These are phyloP conservation scores for Myotis yumanensis DNA, from an alignment of 2,113 vertebrate species.

Conservation along the genomic window DNA sequence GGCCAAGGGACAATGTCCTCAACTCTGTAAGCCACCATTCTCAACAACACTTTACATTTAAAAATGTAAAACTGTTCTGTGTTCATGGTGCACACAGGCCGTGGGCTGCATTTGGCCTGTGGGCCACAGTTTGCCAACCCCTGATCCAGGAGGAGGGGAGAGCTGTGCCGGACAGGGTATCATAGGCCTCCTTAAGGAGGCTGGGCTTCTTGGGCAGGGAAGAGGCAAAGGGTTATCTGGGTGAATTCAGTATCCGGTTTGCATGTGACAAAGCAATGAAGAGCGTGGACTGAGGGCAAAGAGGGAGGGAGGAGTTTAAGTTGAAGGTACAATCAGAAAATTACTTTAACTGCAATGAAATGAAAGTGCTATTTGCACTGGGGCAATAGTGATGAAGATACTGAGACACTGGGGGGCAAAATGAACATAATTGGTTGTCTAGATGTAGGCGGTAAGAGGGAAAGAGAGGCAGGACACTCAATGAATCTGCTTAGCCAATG, in stretches of 20 bases:
- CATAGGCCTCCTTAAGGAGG: neutral
- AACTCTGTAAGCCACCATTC: neutral
- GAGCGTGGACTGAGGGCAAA: neutral
- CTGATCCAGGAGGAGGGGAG: neutral
- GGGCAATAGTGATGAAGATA: neutral
- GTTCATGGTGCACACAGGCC: neutral
- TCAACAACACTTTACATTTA: neutral
- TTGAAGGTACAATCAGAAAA: neutral
- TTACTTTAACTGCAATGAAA: neutral
- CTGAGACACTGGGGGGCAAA: slow-evolving; percentile 29
- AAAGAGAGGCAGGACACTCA: neutral
- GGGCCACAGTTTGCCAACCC: neutral
- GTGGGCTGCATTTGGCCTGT: neutral
- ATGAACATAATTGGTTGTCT: neutral
- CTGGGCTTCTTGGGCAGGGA: neutral
- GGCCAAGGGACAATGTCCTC: neutral
- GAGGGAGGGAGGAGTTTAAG: neutral
- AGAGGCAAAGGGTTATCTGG: neutral
- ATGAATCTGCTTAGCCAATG: neutral
- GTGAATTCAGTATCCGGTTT: neutral
- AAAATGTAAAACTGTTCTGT: neutral
- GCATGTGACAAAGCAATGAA: neutral
- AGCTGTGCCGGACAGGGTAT: neutral
- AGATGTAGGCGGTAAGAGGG: neutral
- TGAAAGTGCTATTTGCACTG: neutral